Conservation (phyloP, 2,113 vertebrate genomes). For the Chlorodrepanis virens region DNA sequence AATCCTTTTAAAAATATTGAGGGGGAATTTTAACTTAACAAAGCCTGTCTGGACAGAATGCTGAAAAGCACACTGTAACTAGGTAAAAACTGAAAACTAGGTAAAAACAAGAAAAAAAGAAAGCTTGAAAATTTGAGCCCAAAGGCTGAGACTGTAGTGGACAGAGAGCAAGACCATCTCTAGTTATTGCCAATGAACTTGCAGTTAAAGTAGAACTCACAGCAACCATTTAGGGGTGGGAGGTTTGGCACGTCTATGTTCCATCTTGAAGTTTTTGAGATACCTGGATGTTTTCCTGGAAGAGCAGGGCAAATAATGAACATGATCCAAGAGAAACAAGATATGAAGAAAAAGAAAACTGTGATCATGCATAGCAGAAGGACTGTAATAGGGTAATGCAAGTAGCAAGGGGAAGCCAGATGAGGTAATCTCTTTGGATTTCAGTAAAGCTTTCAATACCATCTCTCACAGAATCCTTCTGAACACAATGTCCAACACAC, state of each 20-base stretch:
- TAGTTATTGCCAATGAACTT: not conserved
- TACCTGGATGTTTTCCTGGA: not conserved
- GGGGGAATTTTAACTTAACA: not conserved
- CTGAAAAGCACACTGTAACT: not conserved
- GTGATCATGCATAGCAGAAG: not conserved
- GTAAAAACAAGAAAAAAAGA: not conserved
- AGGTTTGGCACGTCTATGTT: not conserved
- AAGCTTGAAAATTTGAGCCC: not conserved
- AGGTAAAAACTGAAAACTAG: not conserved
- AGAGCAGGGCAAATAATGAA: not conserved
- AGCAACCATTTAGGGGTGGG: not conserved
- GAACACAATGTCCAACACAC: not conserved
- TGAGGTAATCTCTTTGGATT: not conserved
- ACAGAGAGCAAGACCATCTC: not conserved
- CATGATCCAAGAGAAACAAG: not conserved
- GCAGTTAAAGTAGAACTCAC: not conserved
- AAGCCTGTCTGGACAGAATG: not conserved
- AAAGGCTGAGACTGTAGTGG: not conserved
- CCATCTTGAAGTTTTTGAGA: not conserved
- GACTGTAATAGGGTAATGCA: not conserved
- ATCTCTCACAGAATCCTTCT: not conserved
- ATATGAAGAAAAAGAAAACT: not conserved
- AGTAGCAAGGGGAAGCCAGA: not conserved
- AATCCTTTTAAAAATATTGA: not conserved
- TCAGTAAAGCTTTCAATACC: not conserved